Base-by-base conservation (phyloP, 1,140 invertebrate genomes). In the Diabrotica virgifera region DNA sequence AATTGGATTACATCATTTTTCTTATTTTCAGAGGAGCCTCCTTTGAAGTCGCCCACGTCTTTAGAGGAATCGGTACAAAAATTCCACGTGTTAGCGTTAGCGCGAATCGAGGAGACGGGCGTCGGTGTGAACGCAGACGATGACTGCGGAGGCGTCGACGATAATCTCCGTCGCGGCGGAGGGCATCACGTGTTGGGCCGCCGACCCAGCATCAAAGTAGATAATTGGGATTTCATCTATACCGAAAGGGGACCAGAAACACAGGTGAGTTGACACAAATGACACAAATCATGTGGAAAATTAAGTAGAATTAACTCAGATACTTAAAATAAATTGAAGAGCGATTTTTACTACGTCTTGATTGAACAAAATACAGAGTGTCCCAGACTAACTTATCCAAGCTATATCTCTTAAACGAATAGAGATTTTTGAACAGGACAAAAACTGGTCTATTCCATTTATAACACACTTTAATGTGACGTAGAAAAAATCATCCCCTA, bases 221-320 rank as follows among this genome's bases (percentile, higher is more conserved):
- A 77, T 52, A 76, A 77, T 63, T 77, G 76, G 76, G 74, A 77
- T 61, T 68, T 71, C 36, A 74, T 77, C 36, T 77, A 75, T 55
- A 70, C 69, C 14, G 75, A 77, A 62, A 68, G 36, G 14, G 46
- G 8, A 51, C 52, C 40, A 11, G 57, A 36, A 9, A 36, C 52
- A 35, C 59, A 62, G 59, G 59, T 62, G 50, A 53, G 59, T 46
- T 5, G n/a, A 6, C 24, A 24, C 24, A 24, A 24, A 24, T 24
- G 24, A 24, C 24, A 24, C 1, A 24, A 24, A 24, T 24, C 24
- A 24, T 24, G 24, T 24, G 24, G 24, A 24, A 24, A 24, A 24
- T 24, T 24, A 24, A 24, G 24, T 1, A 24, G 4, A 24, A 4
- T 24, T 4, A 24, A 24, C 24, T 24, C 24, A 24, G 24, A 24